A percentile compares a stretch with the other conserved stretches of the same genome.
Conservation (phyloP, 2,113 vertebrate genomes). For the Carettochelys insculpta region DNA sequence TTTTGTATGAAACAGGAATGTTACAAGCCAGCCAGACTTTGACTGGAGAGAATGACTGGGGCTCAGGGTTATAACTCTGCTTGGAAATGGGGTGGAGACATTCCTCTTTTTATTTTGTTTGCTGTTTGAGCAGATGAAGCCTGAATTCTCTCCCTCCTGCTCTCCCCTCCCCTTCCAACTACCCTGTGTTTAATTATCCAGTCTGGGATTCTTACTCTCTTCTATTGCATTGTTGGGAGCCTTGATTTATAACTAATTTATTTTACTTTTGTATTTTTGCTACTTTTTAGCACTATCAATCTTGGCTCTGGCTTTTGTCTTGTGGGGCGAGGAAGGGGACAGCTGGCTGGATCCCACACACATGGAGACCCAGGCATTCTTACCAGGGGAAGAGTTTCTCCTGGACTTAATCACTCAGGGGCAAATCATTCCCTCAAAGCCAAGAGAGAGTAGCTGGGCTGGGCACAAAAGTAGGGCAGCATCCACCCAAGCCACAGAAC, state of each 20-base stretch:
- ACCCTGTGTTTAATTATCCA: not conserved
- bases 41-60: not conserved
- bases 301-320: not conserved
- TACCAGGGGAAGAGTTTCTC: not conserved
- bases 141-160: constrained; percentile 18
- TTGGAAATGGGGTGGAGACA: not conserved
- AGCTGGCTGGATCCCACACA: accelerated
- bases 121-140: not conserved
- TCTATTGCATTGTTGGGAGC: not conserved
- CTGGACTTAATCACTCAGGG: not conserved
- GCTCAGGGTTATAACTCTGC: not conserved
- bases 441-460: not conserved
- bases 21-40: not conserved
- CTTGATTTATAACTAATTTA: constrained; percentile 15
- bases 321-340: not conserved
- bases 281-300: not conserved
- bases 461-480: not conserved
- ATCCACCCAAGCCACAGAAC: not conserved
- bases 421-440: not conserved
- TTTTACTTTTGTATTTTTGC: not conserved
- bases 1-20: not conserved
- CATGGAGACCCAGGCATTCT: not conserved
- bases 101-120: not conserved
- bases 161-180: not conserved
- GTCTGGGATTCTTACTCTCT: not conserved